Evolutionary conservation across 2,113 vertebrate genomes (phyloP), one percentile per base, ranked within the genome.

Genomic region (Cariama cristata): DNA sequence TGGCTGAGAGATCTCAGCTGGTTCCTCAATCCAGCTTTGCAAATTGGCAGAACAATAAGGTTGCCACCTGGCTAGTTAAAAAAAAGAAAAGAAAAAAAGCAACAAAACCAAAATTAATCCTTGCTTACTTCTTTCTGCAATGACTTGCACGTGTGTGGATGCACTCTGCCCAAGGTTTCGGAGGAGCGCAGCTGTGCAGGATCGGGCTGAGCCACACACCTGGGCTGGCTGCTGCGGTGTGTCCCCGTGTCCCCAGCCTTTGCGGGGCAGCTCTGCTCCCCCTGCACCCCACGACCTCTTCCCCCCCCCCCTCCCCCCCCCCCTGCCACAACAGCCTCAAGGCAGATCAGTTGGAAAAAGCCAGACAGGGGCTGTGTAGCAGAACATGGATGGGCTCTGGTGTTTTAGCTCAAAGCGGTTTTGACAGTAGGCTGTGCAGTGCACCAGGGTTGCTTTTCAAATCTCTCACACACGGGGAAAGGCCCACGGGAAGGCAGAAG

Each of bases 291-390:
- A 23, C 0, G 0, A 18, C 13, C 1, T 12, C 55, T n/a, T 42
- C 35, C 3, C 14, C 20, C 17, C 5, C 6, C 3, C 27, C 8
- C 11, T 4, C 11, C 4, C 3, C 1, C 55, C 4, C 0, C 27
- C 3, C 4, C 38, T 4, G 0, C 35, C 5, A 1, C 38, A 8
- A 9, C 0, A 0, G 15, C 55, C 21, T 14, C 40, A 4, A 28
- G 53, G n/a, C 0, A 0, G 23, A 26, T 13, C n/a, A 9, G 22
- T 35, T 6, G 22, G 62, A 49, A 56, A 11, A 0, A 1, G 7
- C 6, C 26, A 0, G 6, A 60, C 15, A 30, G n/a, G 11, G 63
- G 23, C 23, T 50, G 35, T 3, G 35, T 14, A n/a, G 49, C 11
- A 42, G 55, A 22, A 40, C 6, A 1, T 0, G 13, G 27, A 12